These are phyloP conservation scores for Myotis lucifugus DNA, from an alignment of 2,113 vertebrate genomes.

Conservation along the genomic window DNA sequence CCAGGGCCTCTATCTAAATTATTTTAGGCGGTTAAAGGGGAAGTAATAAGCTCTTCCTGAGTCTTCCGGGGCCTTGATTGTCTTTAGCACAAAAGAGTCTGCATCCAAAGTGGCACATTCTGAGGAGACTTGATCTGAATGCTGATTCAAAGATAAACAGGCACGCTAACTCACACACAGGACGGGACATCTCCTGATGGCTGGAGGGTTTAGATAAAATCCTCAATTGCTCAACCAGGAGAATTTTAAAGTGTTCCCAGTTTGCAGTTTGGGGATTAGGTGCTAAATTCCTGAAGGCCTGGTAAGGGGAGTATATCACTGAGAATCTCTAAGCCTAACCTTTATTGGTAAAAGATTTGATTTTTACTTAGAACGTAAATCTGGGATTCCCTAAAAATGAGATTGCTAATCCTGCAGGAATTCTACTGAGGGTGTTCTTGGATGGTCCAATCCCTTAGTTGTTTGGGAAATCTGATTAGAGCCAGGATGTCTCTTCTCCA, in stretches of 20 bases:
- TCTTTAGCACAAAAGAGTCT: background rate
- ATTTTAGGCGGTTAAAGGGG: background rate
- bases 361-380: background rate
- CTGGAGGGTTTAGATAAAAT: background rate
- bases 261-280: background rate
- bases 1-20: background rate
- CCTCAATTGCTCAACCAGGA: background rate
- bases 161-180: no score
- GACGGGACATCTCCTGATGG: background rate
- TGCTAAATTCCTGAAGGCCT: background rate
- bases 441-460: background rate
- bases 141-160: background rate
- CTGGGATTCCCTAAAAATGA: constrained; percentile 46
- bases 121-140: background rate
- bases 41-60: background rate
- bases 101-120: background rate
- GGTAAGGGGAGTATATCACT: background rate
- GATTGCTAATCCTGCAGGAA: background rate
- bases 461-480: constrained; percentile 1
- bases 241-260: background rate
- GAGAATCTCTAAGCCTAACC: background rate
- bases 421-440: background rate
- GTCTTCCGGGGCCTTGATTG: background rate
- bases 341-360: background rate
- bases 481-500: background rate